phyloP scores from a whole-genome alignment of 1,140 invertebrate species.

The Hesperophylax magnus region DNA sequence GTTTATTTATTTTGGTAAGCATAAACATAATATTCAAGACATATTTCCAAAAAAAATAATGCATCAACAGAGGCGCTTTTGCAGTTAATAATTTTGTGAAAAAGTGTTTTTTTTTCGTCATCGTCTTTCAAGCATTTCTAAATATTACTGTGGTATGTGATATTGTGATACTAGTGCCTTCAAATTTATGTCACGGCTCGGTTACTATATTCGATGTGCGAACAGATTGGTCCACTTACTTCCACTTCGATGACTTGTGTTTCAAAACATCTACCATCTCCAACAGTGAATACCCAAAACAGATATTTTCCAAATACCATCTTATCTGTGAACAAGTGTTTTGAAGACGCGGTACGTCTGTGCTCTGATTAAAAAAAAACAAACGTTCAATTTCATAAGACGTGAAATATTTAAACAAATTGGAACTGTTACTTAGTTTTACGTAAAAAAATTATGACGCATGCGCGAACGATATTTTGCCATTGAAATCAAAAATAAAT shows the following conservation, averaged over 20 bases:
- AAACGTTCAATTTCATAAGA: no score
- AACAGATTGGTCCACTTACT: no score
- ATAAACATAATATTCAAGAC: conserved; percentile 24
- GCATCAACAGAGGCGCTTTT: not conserved
- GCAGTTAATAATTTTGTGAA: conserved; percentile 28
- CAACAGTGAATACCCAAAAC: not conserved
- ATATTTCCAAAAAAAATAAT: not conserved
- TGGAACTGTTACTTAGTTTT: no score
- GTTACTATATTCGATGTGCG: not conserved
- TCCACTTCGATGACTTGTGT: no score
- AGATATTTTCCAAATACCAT: not conserved
- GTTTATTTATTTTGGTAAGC: conserved; percentile 64
- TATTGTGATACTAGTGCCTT: conserved; percentile 33
- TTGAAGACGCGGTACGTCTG: no score
- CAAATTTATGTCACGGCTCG: not conserved
- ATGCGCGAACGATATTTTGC: no score
- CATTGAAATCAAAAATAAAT: no score
- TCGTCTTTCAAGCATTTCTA: not conserved
- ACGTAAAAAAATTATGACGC: no score
- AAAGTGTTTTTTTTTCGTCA: not conserved
- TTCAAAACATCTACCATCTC: not conserved
- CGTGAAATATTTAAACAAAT: no score
- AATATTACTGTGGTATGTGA: conserved; percentile 28
- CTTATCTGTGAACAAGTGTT: no score
- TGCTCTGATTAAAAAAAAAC: no score